Conservation (phyloP, 2,888 invertebrate species). For the Rhorus exstirpatorius region DNA sequence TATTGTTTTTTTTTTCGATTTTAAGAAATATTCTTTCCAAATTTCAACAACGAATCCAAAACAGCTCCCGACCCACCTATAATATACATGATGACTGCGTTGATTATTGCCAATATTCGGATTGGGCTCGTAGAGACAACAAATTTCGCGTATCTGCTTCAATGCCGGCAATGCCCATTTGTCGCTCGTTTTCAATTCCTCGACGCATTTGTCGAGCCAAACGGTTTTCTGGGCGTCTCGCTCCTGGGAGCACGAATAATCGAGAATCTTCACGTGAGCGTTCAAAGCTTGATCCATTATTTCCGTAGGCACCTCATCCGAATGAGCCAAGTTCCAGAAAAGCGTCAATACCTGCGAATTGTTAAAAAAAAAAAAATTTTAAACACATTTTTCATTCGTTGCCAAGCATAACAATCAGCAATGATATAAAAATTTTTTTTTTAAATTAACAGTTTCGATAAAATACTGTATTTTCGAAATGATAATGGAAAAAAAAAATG, state of each 20-base stretch:
- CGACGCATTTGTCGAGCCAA: slow-evolving; percentile 98
- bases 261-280: slow-evolving; percentile 98
- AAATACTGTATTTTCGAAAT: neutral
- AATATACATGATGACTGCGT: slow-evolving; percentile 88
- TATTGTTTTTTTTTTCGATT: neutral
- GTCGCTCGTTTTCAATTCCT: slow-evolving; percentile 95
- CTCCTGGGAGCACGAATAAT: slow-evolving; percentile 99
- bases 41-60: neutral
- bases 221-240: slow-evolving; percentile 98
- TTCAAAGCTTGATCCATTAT: slow-evolving; percentile 98
- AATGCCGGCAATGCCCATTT: slow-evolving; percentile 98
- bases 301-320: slow-evolving; percentile 98
- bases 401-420: too few relatives aligned
- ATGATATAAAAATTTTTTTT: neutral
- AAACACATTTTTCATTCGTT: too few relatives aligned
- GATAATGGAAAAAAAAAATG: neutral
- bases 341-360: slow-evolving; percentile 91
- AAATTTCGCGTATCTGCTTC: slow-evolving; percentile 98
- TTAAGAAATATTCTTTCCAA: neutral
- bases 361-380: too few relatives aligned
- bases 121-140: slow-evolving; percentile 96
- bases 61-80: slow-evolving; percentile 84
- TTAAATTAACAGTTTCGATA: neutral
- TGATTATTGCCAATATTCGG: slow-evolving; percentile 89
- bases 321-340: slow-evolving; percentile 98